These are phyloP conservation scores for Tuta absoluta DNA, from an alignment of 2,888 invertebrate genomes.

Conservation along the genomic window DNA sequence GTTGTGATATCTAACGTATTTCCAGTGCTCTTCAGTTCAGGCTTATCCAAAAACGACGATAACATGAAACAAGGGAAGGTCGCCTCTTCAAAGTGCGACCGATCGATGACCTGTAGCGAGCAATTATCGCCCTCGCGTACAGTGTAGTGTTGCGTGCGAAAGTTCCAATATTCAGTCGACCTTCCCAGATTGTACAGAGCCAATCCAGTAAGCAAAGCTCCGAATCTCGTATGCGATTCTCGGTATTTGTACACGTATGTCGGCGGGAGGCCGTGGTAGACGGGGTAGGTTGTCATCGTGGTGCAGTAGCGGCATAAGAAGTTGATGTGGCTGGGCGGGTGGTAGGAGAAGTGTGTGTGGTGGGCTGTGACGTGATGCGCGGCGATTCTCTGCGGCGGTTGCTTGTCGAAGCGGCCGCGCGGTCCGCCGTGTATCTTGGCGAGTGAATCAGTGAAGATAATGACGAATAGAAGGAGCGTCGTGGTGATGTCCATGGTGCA, in stretches of 20 bases:
- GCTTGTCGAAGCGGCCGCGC: slow-evolving; percentile 47
- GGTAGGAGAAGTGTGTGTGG: slow-evolving; percentile 66
- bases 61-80: slow-evolving; percentile 68
- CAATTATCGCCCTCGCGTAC: slow-evolving; percentile 58
- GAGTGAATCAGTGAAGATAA: neutral
- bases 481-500: slow-evolving; percentile 59
- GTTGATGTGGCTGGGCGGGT: slow-evolving; percentile 63
- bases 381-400: slow-evolving; percentile 32
- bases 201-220: slow-evolving; percentile 63
- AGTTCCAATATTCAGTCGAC: slow-evolving; percentile 47
- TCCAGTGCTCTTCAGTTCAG: slow-evolving; percentile 42
- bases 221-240: slow-evolving; percentile 61
- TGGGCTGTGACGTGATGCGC: slow-evolving; percentile 56
- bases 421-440: slow-evolving; percentile 60
- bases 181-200: slow-evolving; percentile 72
- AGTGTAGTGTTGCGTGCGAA: slow-evolving; percentile 50
- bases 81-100: slow-evolving; percentile 60
- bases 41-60: slow-evolving; percentile 64
- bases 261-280: slow-evolving; percentile 65
- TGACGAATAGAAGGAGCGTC: slow-evolving; percentile 36
- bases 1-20: slow-evolving; percentile 60
- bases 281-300: slow-evolving; percentile 59
- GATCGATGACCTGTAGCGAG: slow-evolving; percentile 64
- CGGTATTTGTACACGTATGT: slow-evolving; percentile 68
- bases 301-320: slow-evolving; percentile 64